Evolutionary conservation across 2,888 invertebrate genomes (phyloP).

Genomic region (Steromphala cineraria): DNA sequence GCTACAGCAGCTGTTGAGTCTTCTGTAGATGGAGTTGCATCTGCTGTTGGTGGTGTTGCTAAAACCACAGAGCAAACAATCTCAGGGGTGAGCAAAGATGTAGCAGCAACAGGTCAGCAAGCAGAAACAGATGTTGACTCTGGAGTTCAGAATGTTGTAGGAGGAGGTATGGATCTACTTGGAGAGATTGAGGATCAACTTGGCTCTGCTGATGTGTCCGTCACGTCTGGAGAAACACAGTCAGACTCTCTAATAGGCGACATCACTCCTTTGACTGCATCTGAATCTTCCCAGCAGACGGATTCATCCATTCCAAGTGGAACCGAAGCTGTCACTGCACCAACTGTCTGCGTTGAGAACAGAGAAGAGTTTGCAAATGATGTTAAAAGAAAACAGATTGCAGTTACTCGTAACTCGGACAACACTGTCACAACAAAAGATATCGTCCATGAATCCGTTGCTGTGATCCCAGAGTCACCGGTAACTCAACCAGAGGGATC

Average conservation of each 20-base stretch:
- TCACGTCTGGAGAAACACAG: not conserved
- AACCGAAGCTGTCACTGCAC: not conserved
- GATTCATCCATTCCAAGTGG: conserved; percentile 7
- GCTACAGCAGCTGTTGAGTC: not conserved
- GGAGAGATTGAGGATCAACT: not conserved
- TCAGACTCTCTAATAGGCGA: not conserved
- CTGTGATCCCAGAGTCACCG: not conserved
- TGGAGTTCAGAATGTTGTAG: not conserved
- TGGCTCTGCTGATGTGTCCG: not conserved
- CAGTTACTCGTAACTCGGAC: not conserved
- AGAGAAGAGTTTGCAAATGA: not conserved
- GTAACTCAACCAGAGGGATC: not conserved
- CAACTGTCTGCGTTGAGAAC: not conserved
- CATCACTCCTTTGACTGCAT: not conserved
- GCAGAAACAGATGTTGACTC: not conserved
- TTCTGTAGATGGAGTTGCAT: not conserved
- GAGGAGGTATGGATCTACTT: not conserved
- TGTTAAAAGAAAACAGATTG: not conserved
- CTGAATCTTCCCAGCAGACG: not conserved
- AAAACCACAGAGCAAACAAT: not conserved
- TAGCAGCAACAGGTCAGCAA: not conserved
- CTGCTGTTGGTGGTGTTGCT: not conserved
- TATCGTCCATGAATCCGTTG: not conserved
- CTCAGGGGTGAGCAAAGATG: not conserved
- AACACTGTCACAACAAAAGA: not conserved